A percentile compares a stretch with the other conserved stretches of the same genome.
Conservation (phyloP, 2,797 vertebrate genomes). For the Bucorvus abyssinicus region DNA sequence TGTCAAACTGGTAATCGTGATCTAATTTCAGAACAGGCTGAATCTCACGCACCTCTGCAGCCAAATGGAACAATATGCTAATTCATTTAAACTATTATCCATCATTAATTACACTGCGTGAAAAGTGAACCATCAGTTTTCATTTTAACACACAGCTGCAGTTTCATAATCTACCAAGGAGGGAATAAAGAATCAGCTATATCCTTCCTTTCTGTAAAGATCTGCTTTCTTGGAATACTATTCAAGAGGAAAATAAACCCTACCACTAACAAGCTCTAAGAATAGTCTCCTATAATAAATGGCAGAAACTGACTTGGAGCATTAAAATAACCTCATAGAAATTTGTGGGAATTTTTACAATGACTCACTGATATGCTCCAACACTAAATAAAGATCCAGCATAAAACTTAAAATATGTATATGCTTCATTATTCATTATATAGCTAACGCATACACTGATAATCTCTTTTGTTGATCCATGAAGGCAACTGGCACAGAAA, state of each 20-base stretch:
- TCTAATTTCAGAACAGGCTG: neutral
- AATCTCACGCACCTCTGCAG: constrained; percentile 27
- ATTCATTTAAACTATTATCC: neutral
- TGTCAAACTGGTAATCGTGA: neutral
- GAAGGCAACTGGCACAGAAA: constrained; percentile 3
- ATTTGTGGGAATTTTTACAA: constrained; percentile 7
- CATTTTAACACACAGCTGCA: constrained; percentile 5
- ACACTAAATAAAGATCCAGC: neutral
- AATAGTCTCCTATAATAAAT: neutral
- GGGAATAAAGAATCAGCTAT: neutral
- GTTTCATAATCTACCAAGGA: neutral
- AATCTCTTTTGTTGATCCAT: neutral
- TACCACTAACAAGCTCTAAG: neutral
- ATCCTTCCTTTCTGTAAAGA: neutral
- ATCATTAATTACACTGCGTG: neutral
- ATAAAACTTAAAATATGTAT: neutral
- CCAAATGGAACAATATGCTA: neutral
- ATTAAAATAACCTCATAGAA: constrained; percentile 5
- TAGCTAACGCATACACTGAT: neutral
- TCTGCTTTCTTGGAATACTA: constrained; percentile 31
- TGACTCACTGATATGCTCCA: neutral
- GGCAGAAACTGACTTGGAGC: neutral
- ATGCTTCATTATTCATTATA: neutral
- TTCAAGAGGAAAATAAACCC: neutral
- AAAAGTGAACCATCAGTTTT: neutral